A percentile compares a stretch with the other conserved stretches of the same genome.
Conservation (phyloP, 2,888 invertebrate species). For the Anticlea derivata region DNA sequence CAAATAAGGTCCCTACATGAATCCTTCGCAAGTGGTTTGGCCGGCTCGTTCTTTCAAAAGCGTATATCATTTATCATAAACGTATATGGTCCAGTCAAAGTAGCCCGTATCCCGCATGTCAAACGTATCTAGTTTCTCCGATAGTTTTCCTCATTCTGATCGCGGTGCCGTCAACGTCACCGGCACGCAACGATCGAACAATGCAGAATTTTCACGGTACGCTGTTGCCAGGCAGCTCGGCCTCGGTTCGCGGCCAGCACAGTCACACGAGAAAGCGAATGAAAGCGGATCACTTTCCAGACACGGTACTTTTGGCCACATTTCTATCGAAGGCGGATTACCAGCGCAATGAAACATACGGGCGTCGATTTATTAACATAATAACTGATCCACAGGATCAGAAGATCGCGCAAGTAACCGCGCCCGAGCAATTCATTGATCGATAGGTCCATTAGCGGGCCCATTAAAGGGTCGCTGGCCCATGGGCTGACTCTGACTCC, state of each 20-base stretch:
- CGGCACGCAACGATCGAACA: conserved; percentile 19
- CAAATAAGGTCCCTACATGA: background rate
- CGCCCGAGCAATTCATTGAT: too few species aligned
- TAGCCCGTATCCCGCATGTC: background rate
- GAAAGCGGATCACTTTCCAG: conserved; percentile 72
- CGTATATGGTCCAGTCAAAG: background rate
- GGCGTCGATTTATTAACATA: background rate
- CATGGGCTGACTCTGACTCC: too few species aligned
- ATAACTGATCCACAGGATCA: too few species aligned
- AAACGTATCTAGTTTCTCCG: conserved; percentile 11
- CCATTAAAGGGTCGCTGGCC: too few species aligned
- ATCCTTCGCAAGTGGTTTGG: conserved; percentile 2
- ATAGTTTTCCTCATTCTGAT: conserved; percentile 15
- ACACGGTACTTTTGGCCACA: conserved; percentile 33
- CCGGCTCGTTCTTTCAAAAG: background rate
- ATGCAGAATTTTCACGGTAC: conserved; percentile 11
- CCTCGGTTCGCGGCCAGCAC: conserved; percentile 42
- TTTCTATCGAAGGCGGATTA: conserved; percentile 8
- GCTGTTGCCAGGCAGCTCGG: conserved; percentile 27
- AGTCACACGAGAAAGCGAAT: conserved; percentile 65
- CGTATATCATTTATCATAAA: background rate
- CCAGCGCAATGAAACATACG: background rate
- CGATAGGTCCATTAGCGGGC: too few species aligned
- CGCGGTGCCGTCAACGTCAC: conserved; percentile 1
- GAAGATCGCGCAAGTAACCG: too few species aligned